Conservation (phyloP, 2,888 invertebrate genomes). For the Drosophila prolongata region DNA sequence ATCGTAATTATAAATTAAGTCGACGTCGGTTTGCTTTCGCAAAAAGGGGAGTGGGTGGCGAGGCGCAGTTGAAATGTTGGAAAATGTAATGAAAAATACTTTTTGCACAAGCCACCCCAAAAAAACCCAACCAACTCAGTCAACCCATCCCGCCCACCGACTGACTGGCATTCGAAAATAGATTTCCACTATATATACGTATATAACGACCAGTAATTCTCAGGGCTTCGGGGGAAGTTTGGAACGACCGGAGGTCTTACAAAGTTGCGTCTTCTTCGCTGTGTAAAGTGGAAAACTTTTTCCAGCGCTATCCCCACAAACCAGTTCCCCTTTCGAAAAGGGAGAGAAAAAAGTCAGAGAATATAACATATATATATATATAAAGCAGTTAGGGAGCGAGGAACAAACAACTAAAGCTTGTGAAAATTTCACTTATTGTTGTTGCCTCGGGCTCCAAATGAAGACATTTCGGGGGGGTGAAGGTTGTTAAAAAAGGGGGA, state of each 20-base stretch:
- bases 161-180: conserved; percentile 74
- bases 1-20: conserved; percentile 79
- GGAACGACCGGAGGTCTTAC: conserved; percentile 27
- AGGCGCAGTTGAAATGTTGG: conserved; percentile 63
- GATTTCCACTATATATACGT: conserved; percentile 63
- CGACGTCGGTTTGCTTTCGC: conserved; percentile 68
- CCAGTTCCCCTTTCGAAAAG: conserved; percentile 18
- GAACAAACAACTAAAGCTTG: conserved; percentile 40
- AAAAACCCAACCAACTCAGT: not conserved
- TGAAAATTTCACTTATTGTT: conserved; percentile 42
- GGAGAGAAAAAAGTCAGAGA: conserved; percentile 8
- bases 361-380: not conserved
- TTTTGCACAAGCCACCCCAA: conserved; percentile 39
- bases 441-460: conserved; percentile 54
- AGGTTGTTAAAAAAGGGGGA: not conserved
- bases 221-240: conserved; percentile 22
- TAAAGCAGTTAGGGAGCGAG: not conserved
- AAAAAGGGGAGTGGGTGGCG: not conserved
- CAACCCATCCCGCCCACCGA: not conserved
- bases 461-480: conserved; percentile 58
- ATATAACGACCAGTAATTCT: conserved; percentile 37
- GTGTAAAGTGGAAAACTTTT: conserved; percentile 76
- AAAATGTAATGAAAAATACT: conserved; percentile 77
- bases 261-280: conserved; percentile 46
- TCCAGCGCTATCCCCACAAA: conserved; percentile 35